Percentiles rank a stretch among this genome's conserved stretches.
Evolutionary conservation across 2,888 invertebrate species (phyloP).

Genomic region (Megaustenia siamemsis): DNA sequence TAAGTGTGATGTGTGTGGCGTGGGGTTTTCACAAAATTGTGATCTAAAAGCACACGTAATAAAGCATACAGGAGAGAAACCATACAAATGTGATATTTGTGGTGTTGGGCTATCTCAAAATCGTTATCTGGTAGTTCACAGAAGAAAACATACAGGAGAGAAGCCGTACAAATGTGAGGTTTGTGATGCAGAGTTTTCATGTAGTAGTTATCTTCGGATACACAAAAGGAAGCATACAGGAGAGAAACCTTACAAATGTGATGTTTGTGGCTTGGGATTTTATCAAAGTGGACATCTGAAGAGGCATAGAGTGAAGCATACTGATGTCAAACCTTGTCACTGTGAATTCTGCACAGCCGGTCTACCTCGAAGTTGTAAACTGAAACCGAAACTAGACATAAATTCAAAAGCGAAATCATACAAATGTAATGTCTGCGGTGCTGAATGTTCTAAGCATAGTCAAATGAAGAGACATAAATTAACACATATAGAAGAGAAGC

Average conservation of each 20-base stretch:
- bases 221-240: constrained; percentile 33
- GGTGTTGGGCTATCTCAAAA: constrained; percentile 20
- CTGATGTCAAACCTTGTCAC: neutral
- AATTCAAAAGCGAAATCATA: neutral
- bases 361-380: constrained; percentile 1
- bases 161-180: constrained; percentile 26
- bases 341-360: constrained; percentile 19
- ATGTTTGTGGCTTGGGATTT: constrained; percentile 29
- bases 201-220: neutral
- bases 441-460: neutral
- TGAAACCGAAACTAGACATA: neutral
- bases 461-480: neutral
- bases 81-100: constrained; percentile 35
- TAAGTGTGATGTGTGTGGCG: constrained; percentile 17
- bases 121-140: constrained; percentile 25
- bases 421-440: constrained; percentile 1
- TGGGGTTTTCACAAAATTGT: neutral
- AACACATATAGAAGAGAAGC: constrained; percentile 26
- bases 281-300: constrained; percentile 26
- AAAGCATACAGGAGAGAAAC: constrained; percentile 27
- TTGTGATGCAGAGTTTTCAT: neutral
- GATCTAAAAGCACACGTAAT: neutral
- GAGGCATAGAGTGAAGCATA: constrained; percentile 17
- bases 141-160: constrained; percentile 26
- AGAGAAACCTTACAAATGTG: constrained; percentile 33